A percentile compares a stretch with the other conserved stretches of the same genome.
Evolutionary conservation across 2,797 vertebrate species (phyloP).

Genomic region (Eurystomus glaucurus): DNA sequence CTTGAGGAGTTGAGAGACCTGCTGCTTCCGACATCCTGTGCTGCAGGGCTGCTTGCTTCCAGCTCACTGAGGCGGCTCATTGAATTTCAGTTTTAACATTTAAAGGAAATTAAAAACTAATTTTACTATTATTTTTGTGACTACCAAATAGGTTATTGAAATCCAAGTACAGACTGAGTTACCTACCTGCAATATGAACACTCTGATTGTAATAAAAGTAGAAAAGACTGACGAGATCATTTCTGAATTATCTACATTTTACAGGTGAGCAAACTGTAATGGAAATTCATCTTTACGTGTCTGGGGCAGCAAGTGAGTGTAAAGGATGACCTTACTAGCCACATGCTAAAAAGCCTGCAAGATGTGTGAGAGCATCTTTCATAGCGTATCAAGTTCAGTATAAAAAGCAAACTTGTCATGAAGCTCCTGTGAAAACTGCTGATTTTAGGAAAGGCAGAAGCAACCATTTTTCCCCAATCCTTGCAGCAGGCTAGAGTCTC

Average conservation of each 20-base stretch:
- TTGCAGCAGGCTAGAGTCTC: background rate
- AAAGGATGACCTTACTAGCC: background rate
- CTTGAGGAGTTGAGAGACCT: background rate
- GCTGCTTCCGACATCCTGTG: background rate
- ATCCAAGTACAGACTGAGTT: background rate
- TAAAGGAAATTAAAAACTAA: background rate
- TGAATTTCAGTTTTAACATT: background rate
- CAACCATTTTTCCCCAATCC: rapidly evolving
- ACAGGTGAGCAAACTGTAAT: background rate
- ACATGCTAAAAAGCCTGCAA: background rate
- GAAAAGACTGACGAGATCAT: background rate
- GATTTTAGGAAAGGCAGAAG: background rate
- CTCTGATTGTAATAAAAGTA: background rate
- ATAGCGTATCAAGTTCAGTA: background rate
- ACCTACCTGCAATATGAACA: background rate
- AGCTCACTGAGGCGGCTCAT: rapidly evolving
- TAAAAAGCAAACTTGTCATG: background rate
- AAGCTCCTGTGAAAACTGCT: background rate
- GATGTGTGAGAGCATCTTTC: background rate
- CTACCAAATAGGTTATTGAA: background rate
- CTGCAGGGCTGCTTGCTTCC: background rate
- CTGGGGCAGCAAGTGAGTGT: background rate
- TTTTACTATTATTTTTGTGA: background rate
- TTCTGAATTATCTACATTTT: slow-evolving; percentile 16
- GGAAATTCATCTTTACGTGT: background rate